Base-by-base conservation (phyloP, 1,140 invertebrate genomes). In the Atta cephalotes region DNA sequence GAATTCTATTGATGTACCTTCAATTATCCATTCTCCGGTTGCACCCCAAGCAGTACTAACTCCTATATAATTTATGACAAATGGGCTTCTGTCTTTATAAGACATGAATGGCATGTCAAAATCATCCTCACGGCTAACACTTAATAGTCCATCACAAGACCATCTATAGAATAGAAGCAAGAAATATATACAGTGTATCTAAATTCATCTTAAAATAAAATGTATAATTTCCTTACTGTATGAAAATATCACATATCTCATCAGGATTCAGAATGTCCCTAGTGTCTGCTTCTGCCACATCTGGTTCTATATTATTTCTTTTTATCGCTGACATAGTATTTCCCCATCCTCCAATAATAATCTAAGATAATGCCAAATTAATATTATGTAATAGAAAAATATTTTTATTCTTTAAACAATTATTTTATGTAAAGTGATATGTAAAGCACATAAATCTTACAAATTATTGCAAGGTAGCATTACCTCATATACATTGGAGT, bases 1-100 rank as follows among this genome's bases (percentile, higher is more conserved):
- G 10, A 79, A 16, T 45, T 45, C 39, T 45, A 9, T 28, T 49
- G 25, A 60, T 4, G 2, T 91, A 93, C 93, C 91, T 84, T 93
- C 89, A 21, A 94, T 77, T 49, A 79, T 89, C 92, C 93, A 94
- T 60, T 91, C 87, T 53, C 93, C 93, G 4, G 89, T 93, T 51
- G 93, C 92, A 70, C 92, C 93, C 84, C 90, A 90, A n/a, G 90
- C 88, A 31, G 93, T 94, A 76, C 92, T 90, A 58, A 94, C 70
- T 70, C 93, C 93, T 70, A 94, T 92, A 56, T 93, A 93, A 85
- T 94, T 94, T 66, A 94, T 92, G 53, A 90, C 76, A 91, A 94
- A 94, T 49, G 93, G 93, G 62, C 88, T 88, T 49, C 71, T 92
- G 84, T 94, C 93, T 68, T 78, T 91, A 35, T 91, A 94, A 2